Evolutionary conservation across 2,797 vertebrate genomes (phyloP), one percentile per base, ranked within the genome.

Genomic region (Cyclopterus lumpus): DNA sequence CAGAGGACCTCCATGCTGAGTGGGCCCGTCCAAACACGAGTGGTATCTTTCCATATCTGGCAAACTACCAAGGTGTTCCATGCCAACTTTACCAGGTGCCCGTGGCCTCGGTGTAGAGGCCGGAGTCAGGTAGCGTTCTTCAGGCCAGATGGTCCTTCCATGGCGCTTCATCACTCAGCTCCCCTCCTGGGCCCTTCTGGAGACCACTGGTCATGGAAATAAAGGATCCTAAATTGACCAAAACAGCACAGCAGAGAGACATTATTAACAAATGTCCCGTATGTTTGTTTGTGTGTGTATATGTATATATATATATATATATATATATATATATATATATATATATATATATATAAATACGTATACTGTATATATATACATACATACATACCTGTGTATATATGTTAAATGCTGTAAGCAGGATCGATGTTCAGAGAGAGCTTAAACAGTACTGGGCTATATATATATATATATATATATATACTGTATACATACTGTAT

Each of bases 121-220:
- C 74, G 14, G 75, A 77, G 77, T 89, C 89, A 92, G 93, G 92
- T 91, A 92, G 53, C 67, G 77, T 71, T 83, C 72, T 77, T 82
- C 81, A 30, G 86, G 88, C 89, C 94, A 95, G 93, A 94, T 94
- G 94, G 93, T 87, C 68, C 59, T 76, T 88, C 80, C 76, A 77
- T 77, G 83, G 86, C 79, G 79, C 79, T 79, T 77, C 82, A 86
- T 85, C 79, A 81, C 72, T 79, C 84, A 78, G 57, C 55, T 85
- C 83, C 58, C 82, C 81, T 38, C 54, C 73, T 14, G 67, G 74
- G 81, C 28, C 85, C 83, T 79, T 86, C 82, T 80, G 83, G 48
- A 77, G 72, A 83, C 73, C 74, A 32, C 88, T 77, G 67, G 60
- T 57, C 42, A 71, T 53, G 49, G 42, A 88, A 70, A 72, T 40